Evolutionary conservation across 2,797 vertebrate genomes (phyloP), one percentile per base, ranked within the genome.

Genomic region (Lagocephalus sceleratus): DNA sequence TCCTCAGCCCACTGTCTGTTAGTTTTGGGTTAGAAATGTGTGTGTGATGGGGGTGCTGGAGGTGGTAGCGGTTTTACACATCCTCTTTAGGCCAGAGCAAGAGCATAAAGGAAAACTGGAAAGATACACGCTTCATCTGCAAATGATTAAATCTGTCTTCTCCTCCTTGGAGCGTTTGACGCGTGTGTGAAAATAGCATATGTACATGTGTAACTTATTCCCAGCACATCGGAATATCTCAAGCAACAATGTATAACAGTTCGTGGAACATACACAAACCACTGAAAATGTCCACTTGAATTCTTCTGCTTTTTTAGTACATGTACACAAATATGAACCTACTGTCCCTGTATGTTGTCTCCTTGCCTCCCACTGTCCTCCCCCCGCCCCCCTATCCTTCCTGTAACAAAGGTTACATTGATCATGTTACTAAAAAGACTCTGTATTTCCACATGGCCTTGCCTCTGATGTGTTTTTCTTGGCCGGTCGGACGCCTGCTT

Each of bases 101-200:
- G 67, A 52, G 72, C 66, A 50, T 57, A 68, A 76, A 78, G 53
- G 70, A 78, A 72, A 69, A 73, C 68, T 67, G 66, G 17, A 65
- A 82, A 85, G 71, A 85, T 81, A 75, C 63, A 78, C 57, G 71
- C 89, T 88, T 93, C 94, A 94, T 96, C 94, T 95, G 94, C 89
- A 89, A 93, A 91, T 92, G 89, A 93, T 95, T 93, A 93, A 67
- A 65, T 85, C 88, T 84, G 88, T 90, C 92, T 93, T 90, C 87
- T 92, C 91, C 91, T 90, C 82, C 89, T 88, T 81, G 82, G 82
- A 12, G 83, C 81, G 69, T 73, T 75, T 80, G 68, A 19, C 10
- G 9, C 6, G 19, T 40, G 39, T 40, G 39, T 17, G 5, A 40
- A 40, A 40, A 40, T 40, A 17, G 17, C 39, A 40, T n/a, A 19